Base-by-base conservation (phyloP, 2,888 invertebrate species). In the Cheilosia vernalis region DNA sequence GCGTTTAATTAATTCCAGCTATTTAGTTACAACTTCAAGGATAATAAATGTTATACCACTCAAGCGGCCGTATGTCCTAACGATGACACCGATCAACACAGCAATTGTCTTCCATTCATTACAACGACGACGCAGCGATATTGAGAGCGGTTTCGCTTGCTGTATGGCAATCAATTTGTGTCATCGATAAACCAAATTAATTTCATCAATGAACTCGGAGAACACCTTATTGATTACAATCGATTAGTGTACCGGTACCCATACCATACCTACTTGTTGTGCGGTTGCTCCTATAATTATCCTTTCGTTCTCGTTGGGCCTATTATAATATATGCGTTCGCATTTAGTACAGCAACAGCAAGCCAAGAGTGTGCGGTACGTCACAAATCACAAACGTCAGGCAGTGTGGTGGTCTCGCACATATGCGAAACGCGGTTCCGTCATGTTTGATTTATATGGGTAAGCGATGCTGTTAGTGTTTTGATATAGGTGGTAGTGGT, bases 151-250 rank as follows among this genome's bases (percentile, higher is more conserved):
- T 76, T 81, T 66, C 60, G 17, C 64, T 60, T 19, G 56, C 40
- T 30, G 33, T 49, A 56, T 69, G 70, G 70, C 72, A 85, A 85
- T 85, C 76, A 85, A 85, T 85, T 85, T 80, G 76, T 67, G 85
- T 81, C 85, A 76, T 85, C 85, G 85, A 85, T 81, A 85, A 85
- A 85, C 85, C 85, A 72, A 85, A 85, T 81, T 85, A 85, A 85
- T 85, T 85, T 85, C 85, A 76, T 77, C 81, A 77, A 70, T 77
- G 81, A 81, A 77, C 76, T 70, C 81, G 70, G 66, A 72, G 72
- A 85, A 85, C 81, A 85, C 81, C 85, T 85, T 81, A 85, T 85
- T 85, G 85, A 85, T 85, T 85, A 72, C 81, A 49, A 61, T 77
- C 85, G 76, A 85, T 85, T 85, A 76, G 85, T 66, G 73, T 69